Conservation (phyloP, 2,888 invertebrate species). For the Oxystoma pomonae region DNA sequence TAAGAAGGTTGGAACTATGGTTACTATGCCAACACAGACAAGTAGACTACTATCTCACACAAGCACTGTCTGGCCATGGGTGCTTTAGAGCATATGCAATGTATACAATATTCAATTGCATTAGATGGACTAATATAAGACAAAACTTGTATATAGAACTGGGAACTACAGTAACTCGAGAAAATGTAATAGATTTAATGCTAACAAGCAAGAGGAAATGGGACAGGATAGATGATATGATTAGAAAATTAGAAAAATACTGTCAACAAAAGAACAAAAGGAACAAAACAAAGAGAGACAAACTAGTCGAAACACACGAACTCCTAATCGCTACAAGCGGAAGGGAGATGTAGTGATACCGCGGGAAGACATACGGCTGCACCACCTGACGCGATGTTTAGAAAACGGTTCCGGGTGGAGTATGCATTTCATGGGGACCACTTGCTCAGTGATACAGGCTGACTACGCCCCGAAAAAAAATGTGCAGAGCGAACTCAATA, state of each 20-base stretch:
- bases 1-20: conserved; percentile 1
- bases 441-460: neutral
- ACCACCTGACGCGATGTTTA: neutral
- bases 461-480: neutral
- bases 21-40: neutral
- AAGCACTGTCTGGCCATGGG: conserved; percentile 1
- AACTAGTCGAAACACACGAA: neutral
- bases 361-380: neutral
- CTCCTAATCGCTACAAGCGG: neutral
- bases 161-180: neutral
- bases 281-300: neutral
- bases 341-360: neutral
- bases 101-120: neutral
- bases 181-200: neutral
- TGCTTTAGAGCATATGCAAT: neutral
- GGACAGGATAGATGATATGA: neutral
- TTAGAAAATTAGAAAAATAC: neutral
- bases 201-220: neutral
- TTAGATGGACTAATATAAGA: neutral
- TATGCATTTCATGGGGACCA: neutral
- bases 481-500: no score
- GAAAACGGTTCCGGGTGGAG: neutral
- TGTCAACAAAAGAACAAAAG: neutral
- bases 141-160: neutral
- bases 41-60: conserved; percentile 3